phyloP scores from a whole-genome alignment of 92 coral and sea anemone species.

The Palythoa caribaeorum region DNA sequence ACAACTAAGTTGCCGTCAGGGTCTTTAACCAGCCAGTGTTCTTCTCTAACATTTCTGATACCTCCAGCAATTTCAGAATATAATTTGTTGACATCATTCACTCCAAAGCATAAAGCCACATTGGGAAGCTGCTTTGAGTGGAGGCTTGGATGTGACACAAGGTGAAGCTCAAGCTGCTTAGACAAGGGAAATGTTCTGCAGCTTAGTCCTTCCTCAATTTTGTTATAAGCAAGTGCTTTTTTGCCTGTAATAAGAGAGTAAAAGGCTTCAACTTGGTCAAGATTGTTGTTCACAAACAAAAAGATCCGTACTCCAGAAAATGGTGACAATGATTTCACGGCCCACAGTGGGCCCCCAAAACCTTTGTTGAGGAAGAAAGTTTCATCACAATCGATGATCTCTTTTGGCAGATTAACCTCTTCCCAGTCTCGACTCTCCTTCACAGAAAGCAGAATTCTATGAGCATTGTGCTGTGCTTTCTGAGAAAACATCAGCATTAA shows the following conservation, averaged over 20 bases:
- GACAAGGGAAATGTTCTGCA: slow-evolving; percentile 84
- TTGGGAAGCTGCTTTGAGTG: slow-evolving; percentile 63
- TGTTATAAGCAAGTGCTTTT: slow-evolving; percentile 78
- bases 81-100: slow-evolving; percentile 74
- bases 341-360: slow-evolving; percentile 65
- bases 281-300: slow-evolving; percentile 75
- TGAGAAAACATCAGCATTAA: slow-evolving; percentile 83
- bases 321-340: slow-evolving; percentile 75
- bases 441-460: slow-evolving; percentile 63
- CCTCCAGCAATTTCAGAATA: slow-evolving; percentile 89
- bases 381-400: slow-evolving; percentile 77
- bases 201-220: slow-evolving; percentile 86
- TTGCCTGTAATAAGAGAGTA: slow-evolving; percentile 83
- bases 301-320: slow-evolving; percentile 81
- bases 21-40: slow-evolving; percentile 87
- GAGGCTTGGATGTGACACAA: slow-evolving; percentile 75
- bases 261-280: slow-evolving; percentile 85
- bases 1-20: slow-evolving; percentile 83
- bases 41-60: slow-evolving; percentile 80
- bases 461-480: slow-evolving; percentile 80
- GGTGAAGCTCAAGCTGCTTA: slow-evolving; percentile 78
- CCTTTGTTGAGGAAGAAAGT: slow-evolving; percentile 61
- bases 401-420: slow-evolving; percentile 63
- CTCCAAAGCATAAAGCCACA: slow-evolving; percentile 79
- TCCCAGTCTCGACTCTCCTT: slow-evolving; percentile 67